Evolutionary conservation across 2,113 vertebrate species (phyloP), one percentile per base, ranked within the genome.

Genomic region (Corydoras maculifer): DNA sequence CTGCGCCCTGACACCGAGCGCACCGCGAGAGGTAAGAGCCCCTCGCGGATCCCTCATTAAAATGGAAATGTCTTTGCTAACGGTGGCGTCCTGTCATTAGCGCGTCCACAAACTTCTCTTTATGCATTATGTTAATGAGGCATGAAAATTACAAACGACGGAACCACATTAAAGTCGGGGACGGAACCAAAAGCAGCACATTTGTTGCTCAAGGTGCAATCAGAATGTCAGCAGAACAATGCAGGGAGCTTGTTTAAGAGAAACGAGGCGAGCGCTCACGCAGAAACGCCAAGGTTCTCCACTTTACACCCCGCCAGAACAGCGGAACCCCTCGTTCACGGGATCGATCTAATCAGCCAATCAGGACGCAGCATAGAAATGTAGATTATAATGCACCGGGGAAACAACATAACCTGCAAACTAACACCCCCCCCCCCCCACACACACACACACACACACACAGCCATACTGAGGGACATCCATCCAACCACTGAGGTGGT

Each of bases 81-180:
- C 84, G 80, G 83, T 80, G 81, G 86, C 80, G 80, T 84, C 75
- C 80, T 78, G 78, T 85, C 85, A 87, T 89, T 87, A 89, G 81
- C 62, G 77, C 86, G 83, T 87, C 86, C 87, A 88, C 86, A 89
- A 84, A 84, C 75, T 77, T 76, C 76, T 81, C 79, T 87, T 83
- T 81, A 82, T 83, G 84, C 85, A 88, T 86, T 84, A 82, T 82
- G 81, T 82, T 87, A 90, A 87, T 77, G 82, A 83, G 85, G 84
- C 80, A 65, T 88, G 83, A 80, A 83, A 89, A 86, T 87, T 82
- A 84, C 83, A 87, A 86, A 82, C 73, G 78, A 77, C 51, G 78
- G 84, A 87, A 81, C 71, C 79, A 77, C 83, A 73, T 64, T 82
- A 83, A 78, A 70, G 64, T 64, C 58, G 65, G 67, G 14, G 35